Base-by-base conservation (phyloP, 1,140 invertebrate species). In the Papilio aristodemus region DNA sequence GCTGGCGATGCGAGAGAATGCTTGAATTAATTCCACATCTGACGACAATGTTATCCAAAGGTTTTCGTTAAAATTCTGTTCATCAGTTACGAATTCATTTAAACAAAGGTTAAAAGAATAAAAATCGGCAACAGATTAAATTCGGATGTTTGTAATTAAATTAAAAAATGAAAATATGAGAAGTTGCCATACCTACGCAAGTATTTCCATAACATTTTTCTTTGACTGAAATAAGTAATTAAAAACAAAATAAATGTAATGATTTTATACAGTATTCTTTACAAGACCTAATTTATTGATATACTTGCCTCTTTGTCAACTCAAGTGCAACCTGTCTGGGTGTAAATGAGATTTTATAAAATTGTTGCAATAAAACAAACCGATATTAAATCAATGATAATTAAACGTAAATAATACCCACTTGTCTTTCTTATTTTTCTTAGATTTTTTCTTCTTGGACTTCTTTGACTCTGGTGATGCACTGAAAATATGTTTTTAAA, bases 351-450 rank as follows among this genome's bases (percentile, higher is more conserved):
- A 76, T 74, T 71, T 72, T 79, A 77, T 75, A 79, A 77, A 79
- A 70, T 63, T 50, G 46, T 54, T 54, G 41, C 69, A 71, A 63
- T 6, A 50, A 73, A 76, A 72, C 62, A 67, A 69, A 75, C 72
- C 72, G 41, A 75, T 43, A 70, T 58, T 63, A 69, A 64, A 63
- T 43, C 22, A 43, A 67, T 27, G 54, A 37, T 13, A n/a, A 54
- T 75, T 27, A 76, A 69, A 70, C 22, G 17, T 27, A 69, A 67
- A 71, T 14, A 67, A 32, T 36, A 86, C 88, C 92, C 92, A 95
- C 94, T 93, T 95, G 72, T 94, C 94, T 91, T 94, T 94, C 83
- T 94, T 94, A 75, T 93, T 93, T 80, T 94, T 94, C 83, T 95
- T 95, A 0, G 93, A 94, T 82, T 94, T 95, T 84, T 94, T 95